A percentile compares a stretch with the other conserved stretches of the same genome.
phyloP scores from a whole-genome alignment of 2,797 vertebrate species.

The Sebastes alutus region DNA sequence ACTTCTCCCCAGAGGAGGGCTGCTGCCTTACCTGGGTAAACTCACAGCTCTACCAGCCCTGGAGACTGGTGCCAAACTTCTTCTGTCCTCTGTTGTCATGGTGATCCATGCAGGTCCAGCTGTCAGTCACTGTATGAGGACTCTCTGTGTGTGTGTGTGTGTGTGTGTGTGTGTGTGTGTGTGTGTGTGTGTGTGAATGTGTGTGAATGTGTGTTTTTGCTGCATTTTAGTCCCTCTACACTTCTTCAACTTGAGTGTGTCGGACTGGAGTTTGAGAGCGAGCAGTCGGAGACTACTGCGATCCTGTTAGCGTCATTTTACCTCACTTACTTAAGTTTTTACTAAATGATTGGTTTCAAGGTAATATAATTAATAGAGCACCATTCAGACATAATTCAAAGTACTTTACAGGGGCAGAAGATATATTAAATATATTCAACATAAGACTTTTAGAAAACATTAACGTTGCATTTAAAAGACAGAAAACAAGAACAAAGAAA shows the following conservation, averaged over 20 bases:
- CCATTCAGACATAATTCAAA: no score
- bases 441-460: no score
- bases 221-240: neutral
- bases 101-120: slow-evolving; percentile 33
- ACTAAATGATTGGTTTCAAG: neutral
- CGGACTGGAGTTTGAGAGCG: neutral
- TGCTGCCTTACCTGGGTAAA: slow-evolving; percentile 29
- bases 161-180: neutral
- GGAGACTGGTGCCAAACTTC: slow-evolving; percentile 25
- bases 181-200: neutral
- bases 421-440: no score
- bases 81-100: slow-evolving; percentile 34
- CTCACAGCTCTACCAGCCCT: neutral
- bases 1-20: slow-evolving; percentile 1
- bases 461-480: no score
- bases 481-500: no score
- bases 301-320: neutral
- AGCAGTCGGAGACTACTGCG: fast-evolving
- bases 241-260: neutral
- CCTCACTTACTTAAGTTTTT: neutral
- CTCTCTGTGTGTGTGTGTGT: neutral
- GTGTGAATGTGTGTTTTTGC: neutral
- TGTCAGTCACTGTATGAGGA: slow-evolving; percentile 40
- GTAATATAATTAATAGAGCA: neutral
- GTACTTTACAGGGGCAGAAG: no score